A percentile compares a stretch with the other conserved stretches of the same genome.
Evolutionary conservation across 2,797 vertebrate genomes (phyloP).

Genomic region (Orestias chungarensis): DNA sequence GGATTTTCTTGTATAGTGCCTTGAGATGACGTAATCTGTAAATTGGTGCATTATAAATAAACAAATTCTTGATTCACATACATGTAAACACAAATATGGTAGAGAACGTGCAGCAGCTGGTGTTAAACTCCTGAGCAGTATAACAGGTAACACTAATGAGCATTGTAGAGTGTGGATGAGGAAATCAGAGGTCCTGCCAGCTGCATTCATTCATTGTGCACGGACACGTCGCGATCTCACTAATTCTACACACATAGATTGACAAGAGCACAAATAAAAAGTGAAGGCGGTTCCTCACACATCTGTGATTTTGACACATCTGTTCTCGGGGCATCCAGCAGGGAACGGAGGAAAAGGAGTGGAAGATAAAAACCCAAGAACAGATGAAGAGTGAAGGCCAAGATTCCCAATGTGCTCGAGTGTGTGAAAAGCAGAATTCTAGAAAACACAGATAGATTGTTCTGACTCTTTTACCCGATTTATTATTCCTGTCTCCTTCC

Average conservation of each 20-base stretch:
- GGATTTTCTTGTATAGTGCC: too few species aligned
- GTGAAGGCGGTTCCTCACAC: slow-evolving; percentile 15
- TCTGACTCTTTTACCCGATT: slow-evolving; percentile 44
- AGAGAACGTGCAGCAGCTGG: too few species aligned
- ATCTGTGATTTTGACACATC: slow-evolving; percentile 46
- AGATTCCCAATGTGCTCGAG: background rate
- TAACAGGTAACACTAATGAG: slow-evolving; percentile 18
- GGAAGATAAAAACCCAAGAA: slow-evolving; percentile 24
- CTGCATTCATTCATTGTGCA: slow-evolving; percentile 67
- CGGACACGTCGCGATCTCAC: slow-evolving; percentile 47
- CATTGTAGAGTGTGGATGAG: slow-evolving; percentile 34
- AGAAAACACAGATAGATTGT: slow-evolving; percentile 18
- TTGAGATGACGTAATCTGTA: too few species aligned
- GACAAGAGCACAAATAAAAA: slow-evolving; percentile 1
- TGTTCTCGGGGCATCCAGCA: slow-evolving; percentile 42
- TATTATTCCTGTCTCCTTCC: slow-evolving; percentile 26
- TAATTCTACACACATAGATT: slow-evolving; percentile 16
- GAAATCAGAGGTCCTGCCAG: slow-evolving; percentile 54
- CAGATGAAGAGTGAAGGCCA: slow-evolving; percentile 4
- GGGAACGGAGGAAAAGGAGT: slow-evolving; percentile 14
- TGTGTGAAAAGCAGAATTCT: slow-evolving; percentile 7
- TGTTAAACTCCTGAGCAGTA: too few species aligned
- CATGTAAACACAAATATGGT: slow-evolving; percentile 14
- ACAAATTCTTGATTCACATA: too few species aligned
- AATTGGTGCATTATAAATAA: too few species aligned